These are phyloP conservation scores for Cataglyphis hispanica DNA, from an alignment of 1,140 invertebrate species.

Conservation along the genomic window DNA sequence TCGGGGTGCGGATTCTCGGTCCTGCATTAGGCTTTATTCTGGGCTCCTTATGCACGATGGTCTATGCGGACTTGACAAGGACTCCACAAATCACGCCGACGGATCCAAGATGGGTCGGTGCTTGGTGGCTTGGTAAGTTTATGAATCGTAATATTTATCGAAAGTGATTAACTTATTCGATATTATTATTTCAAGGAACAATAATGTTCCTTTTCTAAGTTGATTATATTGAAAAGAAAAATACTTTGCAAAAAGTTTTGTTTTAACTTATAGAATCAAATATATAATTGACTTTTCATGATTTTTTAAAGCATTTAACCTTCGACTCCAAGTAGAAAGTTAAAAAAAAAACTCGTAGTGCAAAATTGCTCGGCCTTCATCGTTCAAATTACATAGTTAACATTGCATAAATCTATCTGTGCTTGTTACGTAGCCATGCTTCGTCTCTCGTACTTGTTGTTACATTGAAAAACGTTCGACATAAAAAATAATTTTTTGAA, in stretches of 20 bases:
- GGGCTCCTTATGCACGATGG: constrained; percentile 95
- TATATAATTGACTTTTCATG: neutral
- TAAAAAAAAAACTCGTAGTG: neutral
- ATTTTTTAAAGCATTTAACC: constrained; percentile 8
- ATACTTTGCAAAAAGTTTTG: neutral
- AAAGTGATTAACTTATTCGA: neutral
- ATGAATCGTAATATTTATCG: neutral
- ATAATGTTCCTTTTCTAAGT: neutral
- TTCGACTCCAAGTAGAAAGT: neutral
- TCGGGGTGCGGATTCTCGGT: constrained; percentile 95
- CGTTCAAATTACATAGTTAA: neutral
- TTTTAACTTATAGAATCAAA: neutral
- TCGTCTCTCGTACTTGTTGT: constrained; percentile 16
- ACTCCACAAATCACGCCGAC: constrained; percentile 92
- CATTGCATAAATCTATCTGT: constrained; percentile 21
- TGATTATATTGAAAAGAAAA: neutral
- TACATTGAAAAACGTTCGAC: neutral
- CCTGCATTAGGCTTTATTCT: constrained; percentile 96
- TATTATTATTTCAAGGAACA: neutral
- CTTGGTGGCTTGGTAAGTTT: constrained; percentile 95
- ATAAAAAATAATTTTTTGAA: constrained; percentile 48
- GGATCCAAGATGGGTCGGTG: constrained; percentile 96
- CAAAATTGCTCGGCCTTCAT: neutral
- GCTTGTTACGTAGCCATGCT: constrained; percentile 22
- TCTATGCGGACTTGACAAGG: constrained; percentile 93